These are phyloP conservation scores for Nothoprocta perdicaria DNA, from an alignment of 2,113 vertebrate species.

Conservation along the genomic window DNA sequence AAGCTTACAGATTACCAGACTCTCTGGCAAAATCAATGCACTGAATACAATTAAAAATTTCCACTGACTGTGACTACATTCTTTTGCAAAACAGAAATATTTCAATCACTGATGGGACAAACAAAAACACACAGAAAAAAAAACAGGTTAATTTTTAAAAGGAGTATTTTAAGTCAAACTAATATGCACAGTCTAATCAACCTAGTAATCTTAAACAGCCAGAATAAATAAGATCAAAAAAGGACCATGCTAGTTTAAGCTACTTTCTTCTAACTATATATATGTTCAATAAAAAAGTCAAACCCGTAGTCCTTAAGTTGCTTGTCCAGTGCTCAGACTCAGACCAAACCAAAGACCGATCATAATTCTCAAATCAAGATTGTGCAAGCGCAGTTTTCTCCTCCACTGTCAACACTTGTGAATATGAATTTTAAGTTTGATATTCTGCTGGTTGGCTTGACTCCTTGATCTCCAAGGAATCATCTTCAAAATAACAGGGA, in stretches of 20 bases:
- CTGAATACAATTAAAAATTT: background rate
- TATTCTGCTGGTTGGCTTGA: slow-evolving; percentile 16
- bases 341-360: background rate
- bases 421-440: background rate
- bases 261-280: fast-evolving
- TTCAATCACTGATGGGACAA: background rate
- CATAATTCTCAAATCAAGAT: background rate
- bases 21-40: background rate
- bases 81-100: background rate
- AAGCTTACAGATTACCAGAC: background rate
- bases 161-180: background rate
- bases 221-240: background rate
- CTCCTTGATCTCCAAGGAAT: slow-evolving; percentile 51
- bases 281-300: background rate
- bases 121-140: background rate
- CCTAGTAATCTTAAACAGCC: background rate
- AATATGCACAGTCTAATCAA: background rate
- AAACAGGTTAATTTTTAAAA: background rate
- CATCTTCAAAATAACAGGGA: background rate
- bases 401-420: slow-evolving; percentile 40
- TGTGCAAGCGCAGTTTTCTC: slow-evolving; percentile 16
- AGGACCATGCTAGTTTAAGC: background rate
- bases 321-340: slow-evolving; percentile 1
- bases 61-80: background rate
- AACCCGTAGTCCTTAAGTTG: background rate